phyloP scores from a whole-genome alignment of 2,113 vertebrate genomes.

The Litocranius walleri region DNA sequence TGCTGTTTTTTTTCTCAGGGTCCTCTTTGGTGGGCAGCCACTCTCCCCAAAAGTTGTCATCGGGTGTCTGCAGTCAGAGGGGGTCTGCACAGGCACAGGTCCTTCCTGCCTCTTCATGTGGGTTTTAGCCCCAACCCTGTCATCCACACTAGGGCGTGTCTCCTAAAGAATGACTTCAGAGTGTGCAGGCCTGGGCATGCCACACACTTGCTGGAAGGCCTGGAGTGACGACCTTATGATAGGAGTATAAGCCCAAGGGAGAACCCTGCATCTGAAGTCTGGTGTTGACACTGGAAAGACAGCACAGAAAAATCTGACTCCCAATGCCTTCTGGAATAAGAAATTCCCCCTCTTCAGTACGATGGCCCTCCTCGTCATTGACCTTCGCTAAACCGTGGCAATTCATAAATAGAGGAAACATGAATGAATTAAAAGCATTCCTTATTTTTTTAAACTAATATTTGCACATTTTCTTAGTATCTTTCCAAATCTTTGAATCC shows the following conservation, averaged over 20 bases:
- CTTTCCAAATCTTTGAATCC: constrained; percentile 50
- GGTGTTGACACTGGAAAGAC: constrained; percentile 19
- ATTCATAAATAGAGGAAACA: constrained; percentile 63
- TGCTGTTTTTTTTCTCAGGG: constrained; percentile 75
- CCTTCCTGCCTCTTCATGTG: neutral
- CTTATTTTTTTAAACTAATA: constrained; percentile 73
- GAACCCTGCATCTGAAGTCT: neutral
- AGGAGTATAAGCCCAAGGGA: neutral
- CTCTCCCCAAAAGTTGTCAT: neutral
- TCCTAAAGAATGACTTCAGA: neutral
- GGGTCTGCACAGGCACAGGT: neutral
- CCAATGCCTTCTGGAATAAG: constrained; percentile 15
- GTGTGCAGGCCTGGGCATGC: neutral
- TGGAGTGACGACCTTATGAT: neutral
- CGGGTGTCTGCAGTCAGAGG: neutral
- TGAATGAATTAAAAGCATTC: constrained; percentile 76
- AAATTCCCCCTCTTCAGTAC: neutral
- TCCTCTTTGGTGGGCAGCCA: constrained; percentile 60
- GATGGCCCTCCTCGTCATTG: constrained; percentile 34
- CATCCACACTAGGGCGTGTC: neutral
- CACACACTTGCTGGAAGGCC: neutral
- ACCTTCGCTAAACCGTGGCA: constrained; percentile 58
- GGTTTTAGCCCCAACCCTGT: neutral
- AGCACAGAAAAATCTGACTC: neutral
- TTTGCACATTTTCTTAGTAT: constrained; percentile 70